Evolutionary conservation across 2,888 invertebrate genomes (phyloP), one percentile per base, ranked within the genome.

Genomic region (Acronicta aceris): DNA sequence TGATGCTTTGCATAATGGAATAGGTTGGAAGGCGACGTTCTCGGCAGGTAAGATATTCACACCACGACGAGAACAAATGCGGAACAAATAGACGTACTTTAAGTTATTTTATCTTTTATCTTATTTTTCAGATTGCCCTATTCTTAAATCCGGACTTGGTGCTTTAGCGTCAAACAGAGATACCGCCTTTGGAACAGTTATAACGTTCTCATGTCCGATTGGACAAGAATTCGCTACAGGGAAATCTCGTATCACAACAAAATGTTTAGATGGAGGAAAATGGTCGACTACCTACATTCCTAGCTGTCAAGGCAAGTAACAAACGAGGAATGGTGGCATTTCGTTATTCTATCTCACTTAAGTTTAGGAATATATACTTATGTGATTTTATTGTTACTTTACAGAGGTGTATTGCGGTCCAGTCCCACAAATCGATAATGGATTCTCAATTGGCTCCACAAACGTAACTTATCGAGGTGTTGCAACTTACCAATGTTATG

Each of bases 381-480:
- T 66, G 46, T 64, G 46, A 59, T 49, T 59, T 67, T 65, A 65
- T 74, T 58, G 61, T 73, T 66, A 64, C 65, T 75, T 89, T 86
- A 40, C 94, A 96, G 97, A 96, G 95, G 98, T 98, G 21, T 99
- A 99, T 88, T 99, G 99, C 89, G 99, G 99, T 57, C 99, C 99
- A 25, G 99, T 99, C 49, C 99, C 99, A 57, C 99, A 99, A 95
- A 99, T 99, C 71, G 98, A 98, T 85, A 99, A 99, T 88, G 99
- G 99, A 49, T 99, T 99, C 91, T 99, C 99, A 3, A 98, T 98
- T 86, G 98, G 98, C 49, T 98, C 99, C 0, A 97, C 98, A 5
- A 99, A 99, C 89, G 99, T 99, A 8, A 99, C 99, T 0, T 99
- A 98, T 85, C 96, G 97, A 67, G 99, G 99, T 38, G 95, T 98